Evolutionary conservation across 2,888 invertebrate genomes (phyloP).

Genomic region (Drosophila mulleri): DNA sequence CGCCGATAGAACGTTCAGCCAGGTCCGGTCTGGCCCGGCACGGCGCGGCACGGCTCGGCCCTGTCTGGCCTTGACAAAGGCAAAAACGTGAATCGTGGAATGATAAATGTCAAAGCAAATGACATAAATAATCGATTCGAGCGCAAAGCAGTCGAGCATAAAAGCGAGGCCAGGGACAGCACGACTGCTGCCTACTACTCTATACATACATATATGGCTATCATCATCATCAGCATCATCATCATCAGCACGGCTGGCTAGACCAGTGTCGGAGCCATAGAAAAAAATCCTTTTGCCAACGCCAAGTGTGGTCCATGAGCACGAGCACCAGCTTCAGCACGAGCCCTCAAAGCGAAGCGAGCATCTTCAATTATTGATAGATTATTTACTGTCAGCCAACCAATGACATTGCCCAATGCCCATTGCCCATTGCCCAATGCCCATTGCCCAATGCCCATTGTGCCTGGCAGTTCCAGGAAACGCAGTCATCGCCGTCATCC

Average conservation of each 20-base stretch:
- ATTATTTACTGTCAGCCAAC: conserved; percentile 84
- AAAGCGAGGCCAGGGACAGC: conserved; percentile 51
- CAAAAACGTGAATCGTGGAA: conserved; percentile 77
- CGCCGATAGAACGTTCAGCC: conserved; percentile 13
- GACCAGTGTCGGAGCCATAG: conserved; percentile 34
- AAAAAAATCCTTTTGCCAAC: conserved; percentile 72
- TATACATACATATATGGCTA: conserved; percentile 29
- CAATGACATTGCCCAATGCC: conserved; percentile 61
- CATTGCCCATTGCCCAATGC: conserved; percentile 49
- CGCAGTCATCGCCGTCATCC: conserved; percentile 62
- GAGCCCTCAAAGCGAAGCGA: conserved; percentile 45
- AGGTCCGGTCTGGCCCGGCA: conserved; percentile 1
- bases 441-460: conserved; percentile 66
- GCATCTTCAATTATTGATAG: conserved; percentile 82
- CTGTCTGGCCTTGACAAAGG: conserved; percentile 74
- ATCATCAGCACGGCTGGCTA: conserved; percentile 42
- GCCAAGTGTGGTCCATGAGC: conserved; percentile 77
- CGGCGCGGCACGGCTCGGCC: background rate
- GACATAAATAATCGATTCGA: conserved; percentile 83
- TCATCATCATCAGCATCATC: conserved; percentile 30
- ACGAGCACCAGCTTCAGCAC: conserved; percentile 46
- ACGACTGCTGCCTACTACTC: conserved; percentile 32
- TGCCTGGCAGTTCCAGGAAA: conserved; percentile 68
- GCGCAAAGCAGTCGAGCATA: conserved; percentile 73
- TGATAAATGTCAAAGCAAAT: conserved; percentile 83